These are phyloP conservation scores for Volucella zonaria DNA, from an alignment of 2,888 invertebrate genomes.

Conservation along the genomic window DNA sequence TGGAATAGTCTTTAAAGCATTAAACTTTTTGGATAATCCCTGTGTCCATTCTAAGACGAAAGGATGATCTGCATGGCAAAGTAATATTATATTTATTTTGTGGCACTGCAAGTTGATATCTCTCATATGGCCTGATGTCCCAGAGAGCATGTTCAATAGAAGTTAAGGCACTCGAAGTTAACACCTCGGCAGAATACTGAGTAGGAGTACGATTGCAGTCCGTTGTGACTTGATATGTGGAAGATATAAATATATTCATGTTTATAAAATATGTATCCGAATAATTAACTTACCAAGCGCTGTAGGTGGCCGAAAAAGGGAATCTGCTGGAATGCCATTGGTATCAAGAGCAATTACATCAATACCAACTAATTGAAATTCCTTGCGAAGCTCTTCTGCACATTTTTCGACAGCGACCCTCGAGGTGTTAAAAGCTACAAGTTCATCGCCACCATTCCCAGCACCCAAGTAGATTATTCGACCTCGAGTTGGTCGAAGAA, in stretches of 20 bases:
- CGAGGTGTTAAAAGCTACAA: conserved; percentile 85
- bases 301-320: conserved; percentile 87
- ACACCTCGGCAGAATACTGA: conserved; percentile 86
- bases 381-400: conserved; percentile 88
- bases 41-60: conserved; percentile 77
- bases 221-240: conserved; percentile 76
- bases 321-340: conserved; percentile 86
- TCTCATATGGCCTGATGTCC: conserved; percentile 84
- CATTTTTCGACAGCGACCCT: conserved; percentile 92
- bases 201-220: conserved; percentile 85
- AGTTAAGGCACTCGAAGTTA: conserved; percentile 85
- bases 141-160: conserved; percentile 86
- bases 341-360: conserved; percentile 90
- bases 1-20: conserved; percentile 60
- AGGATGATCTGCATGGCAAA: conserved; percentile 82
- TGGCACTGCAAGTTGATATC: conserved; percentile 80
- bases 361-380: conserved; percentile 88
- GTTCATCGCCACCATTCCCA: conserved; percentile 83
- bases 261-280: conserved; percentile 10
- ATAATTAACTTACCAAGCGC: conserved; percentile 81
- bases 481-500: conserved; percentile 86
- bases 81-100: conserved; percentile 81
- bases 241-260: conserved; percentile 2
- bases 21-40: conserved; percentile 70
- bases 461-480: conserved; percentile 87